A percentile compares a stretch with the other conserved stretches of the same genome.
Conservation (phyloP, 2,797 vertebrate species). For the Pangasius macronema region DNA sequence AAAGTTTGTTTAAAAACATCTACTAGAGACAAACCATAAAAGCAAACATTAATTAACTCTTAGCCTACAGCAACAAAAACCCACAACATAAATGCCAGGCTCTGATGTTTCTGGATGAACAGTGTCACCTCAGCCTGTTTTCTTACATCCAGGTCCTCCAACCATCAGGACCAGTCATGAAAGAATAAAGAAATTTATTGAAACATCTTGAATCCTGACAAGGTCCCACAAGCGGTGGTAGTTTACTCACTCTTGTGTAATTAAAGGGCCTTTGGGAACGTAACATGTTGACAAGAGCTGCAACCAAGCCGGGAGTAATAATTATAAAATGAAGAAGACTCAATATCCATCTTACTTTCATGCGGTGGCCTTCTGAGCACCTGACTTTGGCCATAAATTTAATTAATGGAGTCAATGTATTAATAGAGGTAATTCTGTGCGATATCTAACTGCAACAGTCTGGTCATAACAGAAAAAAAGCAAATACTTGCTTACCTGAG, state of each 20-base stretch:
- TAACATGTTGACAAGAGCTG: slow-evolving; percentile 4
- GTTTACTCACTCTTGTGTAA: not conserved
- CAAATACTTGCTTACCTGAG: not conserved
- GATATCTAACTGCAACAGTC: not conserved
- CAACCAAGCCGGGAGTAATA: not conserved
- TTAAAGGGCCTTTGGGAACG: not conserved
- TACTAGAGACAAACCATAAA: not conserved
- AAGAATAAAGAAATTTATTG: slow-evolving; percentile 3
- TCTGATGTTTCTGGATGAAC: slow-evolving; percentile 1
- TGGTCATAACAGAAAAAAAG: slow-evolving; percentile 3
- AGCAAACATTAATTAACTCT: not conserved
- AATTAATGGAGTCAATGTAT: not conserved
- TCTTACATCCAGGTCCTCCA: not conserved
- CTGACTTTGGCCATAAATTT: not conserved
- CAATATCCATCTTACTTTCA: not conserved
- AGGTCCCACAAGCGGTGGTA: not conserved
- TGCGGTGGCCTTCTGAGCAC: not conserved
- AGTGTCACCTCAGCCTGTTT: not conserved
- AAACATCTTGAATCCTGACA: not conserved
- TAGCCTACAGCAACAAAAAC: not conserved
- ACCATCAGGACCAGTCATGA: not conserved
- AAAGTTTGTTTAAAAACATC: not conserved
- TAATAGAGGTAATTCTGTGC: too few species aligned
- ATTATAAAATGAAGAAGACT: not conserved
- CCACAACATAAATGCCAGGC: not conserved